Percentiles rank a stretch among this genome's conserved stretches.
Evolutionary conservation across 2,888 invertebrate genomes (phyloP).

Genomic region (Habrosyne pyritoides): DNA sequence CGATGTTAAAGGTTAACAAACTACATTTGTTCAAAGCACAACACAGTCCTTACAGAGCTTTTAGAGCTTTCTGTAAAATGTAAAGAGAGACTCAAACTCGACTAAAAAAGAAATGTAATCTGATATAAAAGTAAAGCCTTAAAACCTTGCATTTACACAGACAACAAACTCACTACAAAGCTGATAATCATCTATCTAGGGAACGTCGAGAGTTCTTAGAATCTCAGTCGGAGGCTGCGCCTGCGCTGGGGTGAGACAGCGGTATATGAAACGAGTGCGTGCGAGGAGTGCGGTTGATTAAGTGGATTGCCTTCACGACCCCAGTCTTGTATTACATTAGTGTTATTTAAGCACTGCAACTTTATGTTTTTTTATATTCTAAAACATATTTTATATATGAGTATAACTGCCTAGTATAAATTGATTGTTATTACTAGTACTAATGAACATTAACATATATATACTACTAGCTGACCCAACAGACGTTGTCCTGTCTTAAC

Average conservation of each 20-base stretch:
- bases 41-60: background rate
- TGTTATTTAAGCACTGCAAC: conserved; percentile 51
- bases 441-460: too few species aligned
- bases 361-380: conserved; percentile 41
- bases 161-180: conserved; percentile 50
- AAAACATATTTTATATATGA: too few species aligned
- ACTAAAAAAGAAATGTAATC: background rate
- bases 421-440: too few species aligned
- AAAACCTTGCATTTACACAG: conserved; percentile 39
- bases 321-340: conserved; percentile 45
- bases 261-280: conserved; percentile 15
- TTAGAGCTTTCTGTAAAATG: background rate
- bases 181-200: conserved; percentile 52
- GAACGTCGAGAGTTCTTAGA: conserved; percentile 62
- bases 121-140: conserved; percentile 2
- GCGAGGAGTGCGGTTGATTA: conserved; percentile 43
- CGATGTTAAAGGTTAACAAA: too few species aligned
- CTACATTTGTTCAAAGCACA: too few species aligned
- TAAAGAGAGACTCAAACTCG: background rate
- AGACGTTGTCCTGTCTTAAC: too few species aligned
- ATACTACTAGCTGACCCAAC: too few species aligned
- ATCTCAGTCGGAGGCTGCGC: conserved; percentile 61
- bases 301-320: conserved; percentile 68
- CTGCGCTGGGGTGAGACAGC: conserved; percentile 33
- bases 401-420: too few species aligned